Base-by-base conservation (phyloP, 1,140 invertebrate species). In the Meloidogyne exigua region DNA sequence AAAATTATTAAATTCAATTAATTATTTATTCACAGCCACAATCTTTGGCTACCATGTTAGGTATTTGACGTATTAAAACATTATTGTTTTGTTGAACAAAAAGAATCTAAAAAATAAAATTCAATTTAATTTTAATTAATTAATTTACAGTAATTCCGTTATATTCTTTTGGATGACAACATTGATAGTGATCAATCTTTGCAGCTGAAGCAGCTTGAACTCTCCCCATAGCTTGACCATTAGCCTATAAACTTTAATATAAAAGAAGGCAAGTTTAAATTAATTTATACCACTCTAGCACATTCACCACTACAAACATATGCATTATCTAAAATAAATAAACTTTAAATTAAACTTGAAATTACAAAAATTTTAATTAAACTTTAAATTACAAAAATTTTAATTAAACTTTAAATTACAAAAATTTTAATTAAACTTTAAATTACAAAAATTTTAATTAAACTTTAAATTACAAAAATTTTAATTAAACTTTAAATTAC, bases 271-370 rank as follows among this genome's bases (percentile, higher is more conserved):
- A n/a, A 13, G 5, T 13, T 36, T 26, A 25, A 25, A 70, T 69
- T 69, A 15, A 44, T 18, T 11, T 44, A 13, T 13, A 67, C 68
- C 21, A 49, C 26, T 15, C 71, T 57, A 23, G 66, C 36, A 63
- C 83, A 84, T 64, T 82, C 82, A 18, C 83, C 83, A 64, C 66
- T 83, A 81, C 83, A 84, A 66, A 85, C 82, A 64, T 82, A 85
- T 1, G 83, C 83, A 62, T 84, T 84, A 69, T 84, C 72, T 73
- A 21, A n/a, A 65, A 64, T 18, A 9, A 65, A 68, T 9, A 68
- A 32, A 32, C 28, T 32, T 32, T 32, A 32, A 32, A 32, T 32
- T 32, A 3, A 32, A 32, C 7, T 32, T n/a, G n/a, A n/a, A 32
- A 32, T 32, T 32, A 32, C 2, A 32, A 32, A 32, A 32, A 32